These are phyloP conservation scores for Rhinogobius similis DNA, from an alignment of 2,113 vertebrate species.

Conservation along the genomic window DNA sequence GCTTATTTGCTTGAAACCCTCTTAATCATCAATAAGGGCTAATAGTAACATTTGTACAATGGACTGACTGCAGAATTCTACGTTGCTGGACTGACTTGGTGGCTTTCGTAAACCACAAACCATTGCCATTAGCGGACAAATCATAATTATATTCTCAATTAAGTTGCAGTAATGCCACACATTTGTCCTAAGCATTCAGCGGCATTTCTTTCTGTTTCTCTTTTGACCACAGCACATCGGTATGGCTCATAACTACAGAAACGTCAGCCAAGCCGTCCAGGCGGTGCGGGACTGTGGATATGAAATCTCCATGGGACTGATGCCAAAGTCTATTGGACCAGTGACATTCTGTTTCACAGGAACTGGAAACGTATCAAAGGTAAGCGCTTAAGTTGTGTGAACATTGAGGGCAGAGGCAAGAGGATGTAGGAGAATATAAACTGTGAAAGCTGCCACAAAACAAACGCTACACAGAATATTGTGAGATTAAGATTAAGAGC, in stretches of 20 bases:
- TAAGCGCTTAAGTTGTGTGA: conserved; percentile 52
- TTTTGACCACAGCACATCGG: conserved; percentile 86
- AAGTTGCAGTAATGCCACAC: neutral
- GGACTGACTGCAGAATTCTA: too few species aligned
- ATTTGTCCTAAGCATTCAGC: neutral
- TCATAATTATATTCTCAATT: neutral
- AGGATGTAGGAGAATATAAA: neutral
- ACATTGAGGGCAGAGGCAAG: neutral
- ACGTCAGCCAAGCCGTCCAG: conserved; percentile 94
- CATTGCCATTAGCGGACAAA: too few species aligned
- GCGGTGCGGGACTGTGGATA: conserved; percentile 97
- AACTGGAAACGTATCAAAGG: conserved; percentile 97
- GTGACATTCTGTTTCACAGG: conserved; percentile 97
- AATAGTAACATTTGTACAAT: too few species aligned
- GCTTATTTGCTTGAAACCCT: too few species aligned
- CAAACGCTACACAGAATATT: too few species aligned
- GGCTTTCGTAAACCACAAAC: too few species aligned
- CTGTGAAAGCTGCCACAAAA: neutral
- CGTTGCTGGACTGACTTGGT: too few species aligned
- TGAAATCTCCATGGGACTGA: conserved; percentile 95
- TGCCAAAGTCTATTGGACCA: conserved; percentile 95
- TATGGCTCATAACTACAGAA: conserved; percentile 98
- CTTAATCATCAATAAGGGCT: too few species aligned
- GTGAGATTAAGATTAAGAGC: too few species aligned
- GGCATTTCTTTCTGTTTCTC: neutral